Conservation (phyloP, 2,888 invertebrate species). For the Pollenia amentaria region DNA sequence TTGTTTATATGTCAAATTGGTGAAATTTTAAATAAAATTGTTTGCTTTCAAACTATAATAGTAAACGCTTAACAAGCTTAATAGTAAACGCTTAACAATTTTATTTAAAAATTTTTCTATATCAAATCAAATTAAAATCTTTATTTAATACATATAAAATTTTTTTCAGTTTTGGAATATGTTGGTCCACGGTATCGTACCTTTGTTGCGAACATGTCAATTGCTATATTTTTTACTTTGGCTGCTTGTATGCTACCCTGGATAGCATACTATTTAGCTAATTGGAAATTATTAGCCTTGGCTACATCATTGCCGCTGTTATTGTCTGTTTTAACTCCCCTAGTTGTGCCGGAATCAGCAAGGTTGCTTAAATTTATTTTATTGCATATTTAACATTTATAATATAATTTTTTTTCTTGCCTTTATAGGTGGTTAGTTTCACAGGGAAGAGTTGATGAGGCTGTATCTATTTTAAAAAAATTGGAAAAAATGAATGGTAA, state of each 20-base stretch:
- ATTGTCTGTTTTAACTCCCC: conserved; percentile 90
- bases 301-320: conserved; percentile 91
- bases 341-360: conserved; percentile 93
- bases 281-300: conserved; percentile 92
- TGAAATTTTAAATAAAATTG: no score
- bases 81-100: no score
- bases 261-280: conserved; percentile 91
- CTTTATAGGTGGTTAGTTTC: conserved; percentile 91
- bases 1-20: no score
- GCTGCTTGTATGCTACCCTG: conserved; percentile 93
- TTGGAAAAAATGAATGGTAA: conserved; percentile 92
- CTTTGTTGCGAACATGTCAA: conserved; percentile 96
- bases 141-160: conserved; percentile 80
- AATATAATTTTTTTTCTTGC: neutral
- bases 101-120: no score
- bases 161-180: conserved; percentile 90
- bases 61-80: no score
- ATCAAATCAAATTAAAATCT: neutral
- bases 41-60: no score
- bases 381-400: neutral
- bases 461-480: conserved; percentile 90
- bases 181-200: conserved; percentile 96
- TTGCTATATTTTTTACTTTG: conserved; percentile 93
- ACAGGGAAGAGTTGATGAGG: conserved; percentile 92
- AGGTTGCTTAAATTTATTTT: conserved; percentile 85